Base-by-base conservation (phyloP, 2,888 invertebrate species). In the Pseudolycoriella hygida region DNA sequence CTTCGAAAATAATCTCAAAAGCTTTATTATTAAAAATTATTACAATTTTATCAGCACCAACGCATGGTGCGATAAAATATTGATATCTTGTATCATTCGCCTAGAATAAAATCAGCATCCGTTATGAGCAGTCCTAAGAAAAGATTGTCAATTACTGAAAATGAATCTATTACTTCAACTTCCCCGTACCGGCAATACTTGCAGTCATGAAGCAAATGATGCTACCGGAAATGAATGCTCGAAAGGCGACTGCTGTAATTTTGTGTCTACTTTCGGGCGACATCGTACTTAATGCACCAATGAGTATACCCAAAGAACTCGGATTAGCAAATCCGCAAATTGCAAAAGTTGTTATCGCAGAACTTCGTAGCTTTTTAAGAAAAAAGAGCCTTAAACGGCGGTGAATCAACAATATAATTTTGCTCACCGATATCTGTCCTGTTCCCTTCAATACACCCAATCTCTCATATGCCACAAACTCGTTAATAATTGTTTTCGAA, bases 311-410 rank as follows among this genome's bases (percentile, higher is more conserved):
- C 1, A 90, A 72, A 0, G 90, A 84, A 6, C 81, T 75, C 0
- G 90, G 84, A 69, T 93, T 93, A 0, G 90, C 80, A 65, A 93
- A 93, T 1, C 92, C 90, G 57, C 92, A 93, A 25, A 93, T 76
- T 0, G 90, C 85, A 58, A 82, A 93, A 0, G 92, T 92, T 0
- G 89, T 83, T 42, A 93, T 88, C 10, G 84, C 73, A 56, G 81
- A 80, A 0, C 82, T 75, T 31, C 89, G 73, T 0, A 73, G 66
- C 87, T n/a, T n/a, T n/a, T n/a, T n/a, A n/a, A n/a, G n/a, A n/a
- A n/a, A 87, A n/a, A n/a, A n/a, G n/a, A 25, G 5, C 25, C 8
- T 25, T 25, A 8, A 25, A 25, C 5, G 4, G 25, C 8, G 4
- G 8, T 25, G 5, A 4, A 25, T 8, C 25, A 6, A 4, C 8